These are phyloP conservation scores for Drosophila malerkotliana DNA, from an alignment of 1,140 invertebrate genomes.

Conservation along the genomic window DNA sequence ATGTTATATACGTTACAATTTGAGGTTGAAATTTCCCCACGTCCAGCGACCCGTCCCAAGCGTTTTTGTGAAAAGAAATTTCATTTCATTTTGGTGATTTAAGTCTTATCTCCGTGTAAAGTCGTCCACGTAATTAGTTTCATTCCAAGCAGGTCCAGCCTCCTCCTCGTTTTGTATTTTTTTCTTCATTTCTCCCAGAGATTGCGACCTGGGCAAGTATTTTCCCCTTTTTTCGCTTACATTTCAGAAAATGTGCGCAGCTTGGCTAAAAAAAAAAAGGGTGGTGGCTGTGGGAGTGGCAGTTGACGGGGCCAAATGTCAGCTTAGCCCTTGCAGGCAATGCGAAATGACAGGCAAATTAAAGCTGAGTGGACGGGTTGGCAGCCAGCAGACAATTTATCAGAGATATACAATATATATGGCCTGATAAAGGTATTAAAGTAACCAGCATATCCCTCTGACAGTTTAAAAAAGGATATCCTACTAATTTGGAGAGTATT, in stretches of 20 bases:
- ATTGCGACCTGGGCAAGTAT: slow-evolving; percentile 51
- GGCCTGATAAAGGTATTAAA: slow-evolving; percentile 46
- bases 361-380: slow-evolving; percentile 70
- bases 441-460: slow-evolving; percentile 27
- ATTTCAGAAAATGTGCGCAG: slow-evolving; percentile 72
- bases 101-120: slow-evolving; percentile 78
- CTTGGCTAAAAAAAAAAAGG: slow-evolving; percentile 32
- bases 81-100: slow-evolving; percentile 70
- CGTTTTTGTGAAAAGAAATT: slow-evolving; percentile 26
- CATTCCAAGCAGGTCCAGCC: slow-evolving; percentile 33
- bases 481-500: slow-evolving; percentile 2
- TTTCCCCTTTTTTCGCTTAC: slow-evolving; percentile 58
- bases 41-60: background rate
- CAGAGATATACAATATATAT: slow-evolving; percentile 54
- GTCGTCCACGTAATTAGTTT: slow-evolving; percentile 74
- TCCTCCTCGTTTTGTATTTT: slow-evolving; percentile 2
- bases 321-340: slow-evolving; percentile 57
- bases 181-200: slow-evolving; percentile 5
- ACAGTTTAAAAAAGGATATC: slow-evolving; percentile 13
- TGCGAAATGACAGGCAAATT: slow-evolving; percentile 76
- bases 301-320: slow-evolving; percentile 63
- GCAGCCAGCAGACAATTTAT: slow-evolving; percentile 67
- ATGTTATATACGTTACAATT: slow-evolving; percentile 60
- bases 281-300: background rate
- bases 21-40: background rate